A percentile compares a stretch with the other conserved stretches of the same genome.
phyloP scores from a whole-genome alignment of 2,797 vertebrate genomes.

The Rachycentron canadum region DNA sequence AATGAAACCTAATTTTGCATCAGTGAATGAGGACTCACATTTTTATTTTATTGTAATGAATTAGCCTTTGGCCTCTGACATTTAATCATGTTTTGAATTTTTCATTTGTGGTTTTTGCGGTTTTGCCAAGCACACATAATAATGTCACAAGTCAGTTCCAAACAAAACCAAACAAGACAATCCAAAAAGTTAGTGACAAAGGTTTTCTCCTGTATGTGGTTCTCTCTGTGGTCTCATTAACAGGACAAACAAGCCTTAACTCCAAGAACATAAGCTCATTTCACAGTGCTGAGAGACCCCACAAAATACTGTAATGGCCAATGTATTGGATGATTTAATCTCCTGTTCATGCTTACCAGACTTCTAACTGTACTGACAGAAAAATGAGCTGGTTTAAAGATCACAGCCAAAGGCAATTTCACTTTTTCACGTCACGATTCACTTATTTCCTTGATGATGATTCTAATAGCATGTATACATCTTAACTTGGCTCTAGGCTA shows the following conservation, averaged over 20 bases:
- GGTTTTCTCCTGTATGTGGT: constrained; percentile 8
- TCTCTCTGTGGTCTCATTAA: constrained; percentile 13
- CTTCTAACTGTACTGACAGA: constrained; percentile 43
- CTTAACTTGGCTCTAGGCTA: constrained; percentile 54
- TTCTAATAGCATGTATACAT: constrained; percentile 53
- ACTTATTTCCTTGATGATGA: constrained; percentile 49
- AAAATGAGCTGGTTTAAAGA: constrained; percentile 47
- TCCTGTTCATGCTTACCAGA: constrained; percentile 55
- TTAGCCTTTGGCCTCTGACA: constrained; percentile 9
- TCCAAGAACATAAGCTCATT: constrained; percentile 25
- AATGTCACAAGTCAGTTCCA: not conserved
- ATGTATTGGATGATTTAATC: constrained; percentile 57
- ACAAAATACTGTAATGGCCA: constrained; percentile 51
- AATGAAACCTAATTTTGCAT: not conserved
- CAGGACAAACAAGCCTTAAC: constrained; percentile 35
- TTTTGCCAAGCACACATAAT: not conserved
- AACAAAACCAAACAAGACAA: not conserved
- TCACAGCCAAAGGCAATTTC: constrained; percentile 46
- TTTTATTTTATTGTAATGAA: not conserved
- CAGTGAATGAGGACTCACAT: not conserved
- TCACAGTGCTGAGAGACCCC: not conserved
- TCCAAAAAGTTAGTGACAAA: not conserved
- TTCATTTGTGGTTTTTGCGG: not conserved
- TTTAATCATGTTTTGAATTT: not conserved
- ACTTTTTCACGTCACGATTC: constrained; percentile 44